Conservation (phyloP, 2,113 vertebrate genomes). For the Oceanites oceanicus region DNA sequence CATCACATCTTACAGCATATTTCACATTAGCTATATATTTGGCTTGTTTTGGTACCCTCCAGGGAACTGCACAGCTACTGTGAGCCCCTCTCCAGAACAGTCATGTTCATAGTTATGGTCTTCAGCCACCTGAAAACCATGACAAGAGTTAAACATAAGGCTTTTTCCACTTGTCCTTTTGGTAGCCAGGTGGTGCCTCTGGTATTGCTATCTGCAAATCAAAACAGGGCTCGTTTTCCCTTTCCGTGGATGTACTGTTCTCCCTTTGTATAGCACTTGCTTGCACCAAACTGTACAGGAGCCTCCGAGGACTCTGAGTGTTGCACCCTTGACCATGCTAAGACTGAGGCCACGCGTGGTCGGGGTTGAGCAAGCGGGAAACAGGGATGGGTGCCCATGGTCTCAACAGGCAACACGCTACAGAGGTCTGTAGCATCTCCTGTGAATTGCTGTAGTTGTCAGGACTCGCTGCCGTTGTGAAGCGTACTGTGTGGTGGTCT, state of each 20-base stretch:
- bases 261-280: not conserved
- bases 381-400: not conserved
- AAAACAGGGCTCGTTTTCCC: not conserved
- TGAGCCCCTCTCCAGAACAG: fast-evolving
- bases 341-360: fast-evolving
- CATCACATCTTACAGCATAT: not conserved
- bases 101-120: not conserved
- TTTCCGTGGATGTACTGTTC: not conserved
- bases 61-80: not conserved
- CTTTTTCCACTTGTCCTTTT: not conserved
- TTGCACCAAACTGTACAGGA: not conserved
- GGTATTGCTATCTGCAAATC: not conserved
- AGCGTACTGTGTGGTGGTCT: not conserved
- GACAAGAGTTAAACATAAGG: not conserved
- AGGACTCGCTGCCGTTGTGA: not conserved
- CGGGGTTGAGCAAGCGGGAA: not conserved
- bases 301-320: fast-evolving
- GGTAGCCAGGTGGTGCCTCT: not conserved
- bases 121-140: not conserved
- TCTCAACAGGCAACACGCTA: not conserved
- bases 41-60: not conserved
- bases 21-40: not conserved
- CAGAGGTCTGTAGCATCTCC: not conserved
- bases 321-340: fast-evolving
- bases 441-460: not conserved